These are phyloP conservation scores for Tetragonula carbonaria DNA, from an alignment of 2,888 invertebrate species.

Conservation along the genomic window DNA sequence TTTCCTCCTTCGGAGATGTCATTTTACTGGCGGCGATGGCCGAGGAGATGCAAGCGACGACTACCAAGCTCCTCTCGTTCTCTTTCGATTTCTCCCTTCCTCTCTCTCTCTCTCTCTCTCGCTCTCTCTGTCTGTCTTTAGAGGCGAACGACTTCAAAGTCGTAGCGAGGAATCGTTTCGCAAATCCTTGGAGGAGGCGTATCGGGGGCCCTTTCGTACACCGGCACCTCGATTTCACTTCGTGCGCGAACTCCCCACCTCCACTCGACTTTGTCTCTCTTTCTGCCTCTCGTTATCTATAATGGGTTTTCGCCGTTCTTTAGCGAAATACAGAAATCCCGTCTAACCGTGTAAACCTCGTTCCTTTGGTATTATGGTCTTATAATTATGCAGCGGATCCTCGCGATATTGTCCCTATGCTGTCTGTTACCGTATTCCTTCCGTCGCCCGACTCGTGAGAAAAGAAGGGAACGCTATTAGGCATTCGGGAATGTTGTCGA, in stretches of 20 bases:
- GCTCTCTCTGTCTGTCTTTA: not conserved
- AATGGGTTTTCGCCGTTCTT: constrained; percentile 71
- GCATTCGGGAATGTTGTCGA: too few relatives aligned
- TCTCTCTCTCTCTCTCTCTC: not conserved
- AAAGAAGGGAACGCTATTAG: too few relatives aligned
- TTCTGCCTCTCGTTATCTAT: constrained; percentile 70
- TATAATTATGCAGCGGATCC: constrained; percentile 63
- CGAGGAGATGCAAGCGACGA: constrained; percentile 59
- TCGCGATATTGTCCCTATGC: constrained; percentile 43
- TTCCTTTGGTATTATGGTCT: constrained; percentile 51
- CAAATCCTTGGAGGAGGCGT: constrained; percentile 72
- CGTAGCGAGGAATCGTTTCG: constrained; percentile 72
- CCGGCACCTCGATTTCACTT: constrained; percentile 68
- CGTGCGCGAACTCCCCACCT: constrained; percentile 24
- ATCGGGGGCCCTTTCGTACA: constrained; percentile 68
- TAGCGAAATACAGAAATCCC: constrained; percentile 67
- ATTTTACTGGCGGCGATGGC: constrained; percentile 74
- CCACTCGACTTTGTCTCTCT: constrained; percentile 64
- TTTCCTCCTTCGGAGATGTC: constrained; percentile 71
- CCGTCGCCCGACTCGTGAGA: not conserved
- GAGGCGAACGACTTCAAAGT: constrained; percentile 72
- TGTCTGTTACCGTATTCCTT: constrained; percentile 10
- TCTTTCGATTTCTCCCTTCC: constrained; percentile 10
- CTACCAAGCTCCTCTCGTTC: constrained; percentile 16
- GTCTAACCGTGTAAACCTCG: constrained; percentile 67